Conservation (phyloP, 2,113 vertebrate genomes). For the Danionella cerebrum region DNA sequence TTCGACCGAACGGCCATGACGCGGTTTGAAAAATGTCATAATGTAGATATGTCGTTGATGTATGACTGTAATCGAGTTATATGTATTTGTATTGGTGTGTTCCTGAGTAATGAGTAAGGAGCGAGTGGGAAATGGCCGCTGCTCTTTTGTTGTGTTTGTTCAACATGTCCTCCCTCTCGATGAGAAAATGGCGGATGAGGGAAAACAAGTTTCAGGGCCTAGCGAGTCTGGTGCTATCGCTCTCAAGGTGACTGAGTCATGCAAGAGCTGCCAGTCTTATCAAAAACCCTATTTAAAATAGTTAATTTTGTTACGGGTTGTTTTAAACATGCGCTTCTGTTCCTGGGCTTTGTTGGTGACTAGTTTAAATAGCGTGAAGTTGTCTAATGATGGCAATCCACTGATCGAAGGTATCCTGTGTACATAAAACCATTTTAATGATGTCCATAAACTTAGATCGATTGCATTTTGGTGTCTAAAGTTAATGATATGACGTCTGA, state of each 20-base stretch:
- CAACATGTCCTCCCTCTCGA: slow-evolving; percentile 91
- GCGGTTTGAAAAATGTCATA: neutral
- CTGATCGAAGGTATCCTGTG: too few species aligned
- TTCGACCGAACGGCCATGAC: too few species aligned
- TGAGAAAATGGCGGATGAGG: slow-evolving; percentile 94
- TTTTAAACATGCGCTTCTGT: too few species aligned
- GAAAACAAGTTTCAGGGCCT: slow-evolving; percentile 63
- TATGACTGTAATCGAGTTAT: neutral
- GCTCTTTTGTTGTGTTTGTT: slow-evolving; percentile 91
- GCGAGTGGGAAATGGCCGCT: slow-evolving; percentile 89
- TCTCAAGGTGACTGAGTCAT: slow-evolving; percentile 39
- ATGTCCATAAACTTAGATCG: too few species aligned
- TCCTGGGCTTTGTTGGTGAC: too few species aligned
- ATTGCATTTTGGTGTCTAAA: neutral
- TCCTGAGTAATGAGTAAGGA: neutral
- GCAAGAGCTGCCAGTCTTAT: neutral
- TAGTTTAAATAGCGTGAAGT: too few species aligned
- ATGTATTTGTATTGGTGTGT: neutral
- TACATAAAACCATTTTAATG: too few species aligned
- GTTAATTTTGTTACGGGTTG: too few species aligned
- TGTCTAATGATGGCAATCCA: too few species aligned
- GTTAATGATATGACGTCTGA: neutral
- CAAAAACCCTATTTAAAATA: neutral
- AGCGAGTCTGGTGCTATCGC: slow-evolving; percentile 34
- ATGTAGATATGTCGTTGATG: too few species aligned